These are phyloP conservation scores for Labeo calbasu DNA, from an alignment of 2,797 vertebrate species.

Conservation along the genomic window DNA sequence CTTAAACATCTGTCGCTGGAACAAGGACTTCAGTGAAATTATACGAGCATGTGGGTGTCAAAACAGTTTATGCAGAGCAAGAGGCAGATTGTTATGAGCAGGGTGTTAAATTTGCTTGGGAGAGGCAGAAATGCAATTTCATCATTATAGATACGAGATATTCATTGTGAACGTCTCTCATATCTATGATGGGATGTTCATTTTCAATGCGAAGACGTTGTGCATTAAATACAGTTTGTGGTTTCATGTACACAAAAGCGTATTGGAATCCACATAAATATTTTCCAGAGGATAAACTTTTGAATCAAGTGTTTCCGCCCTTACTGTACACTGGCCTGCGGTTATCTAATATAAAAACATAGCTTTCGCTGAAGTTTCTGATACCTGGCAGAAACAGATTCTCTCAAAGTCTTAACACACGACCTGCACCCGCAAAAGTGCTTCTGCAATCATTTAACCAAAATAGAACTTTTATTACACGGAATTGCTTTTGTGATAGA, in stretches of 20 bases:
- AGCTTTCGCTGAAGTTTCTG: conserved; percentile 12
- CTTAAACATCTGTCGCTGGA: conserved; percentile 79
- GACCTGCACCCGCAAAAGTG: conserved; percentile 28
- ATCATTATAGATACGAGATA: conserved; percentile 23
- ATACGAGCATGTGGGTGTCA: conserved; percentile 77
- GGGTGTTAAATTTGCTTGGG: conserved; percentile 52
- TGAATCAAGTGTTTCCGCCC: not conserved
- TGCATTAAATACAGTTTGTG: not conserved
- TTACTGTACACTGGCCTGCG: not conserved
- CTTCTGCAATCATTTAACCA: conserved; percentile 40
- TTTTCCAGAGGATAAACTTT: not conserved
- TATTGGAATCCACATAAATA: not conserved
- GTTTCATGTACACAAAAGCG: not conserved
- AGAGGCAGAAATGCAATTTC: conserved; percentile 51
- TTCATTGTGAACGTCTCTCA: conserved; percentile 6
- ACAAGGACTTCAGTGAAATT: conserved; percentile 74
- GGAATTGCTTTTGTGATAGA: conserved; percentile 39
- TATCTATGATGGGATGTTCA: conserved; percentile 11
- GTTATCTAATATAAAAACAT: not conserved
- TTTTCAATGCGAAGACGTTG: not conserved
- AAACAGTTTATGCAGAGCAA: conserved; percentile 64
- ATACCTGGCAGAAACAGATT: conserved; percentile 9
- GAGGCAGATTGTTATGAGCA: conserved; percentile 43
- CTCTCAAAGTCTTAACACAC: conserved; percentile 4
- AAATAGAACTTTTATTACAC: conserved; percentile 38